Conservation (phyloP, 2,888 invertebrate species). For the Acanthoscelides obtectus region DNA sequence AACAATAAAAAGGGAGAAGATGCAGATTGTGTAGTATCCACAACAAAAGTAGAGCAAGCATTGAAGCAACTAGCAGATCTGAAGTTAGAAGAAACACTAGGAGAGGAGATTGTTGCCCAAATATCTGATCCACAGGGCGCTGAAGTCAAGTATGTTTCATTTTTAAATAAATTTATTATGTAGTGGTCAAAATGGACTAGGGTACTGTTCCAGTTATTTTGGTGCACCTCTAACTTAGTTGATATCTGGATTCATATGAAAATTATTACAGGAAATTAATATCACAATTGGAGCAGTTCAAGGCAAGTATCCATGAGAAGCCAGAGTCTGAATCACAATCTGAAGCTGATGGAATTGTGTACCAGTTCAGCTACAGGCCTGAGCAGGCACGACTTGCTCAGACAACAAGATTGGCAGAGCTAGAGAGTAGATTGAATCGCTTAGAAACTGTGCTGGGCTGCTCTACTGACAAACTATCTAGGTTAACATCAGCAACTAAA, state of each 20-base stretch:
- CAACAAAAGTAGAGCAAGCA: constrained; percentile 58
- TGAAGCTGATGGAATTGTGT: constrained; percentile 49
- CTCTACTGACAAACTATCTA: constrained; percentile 73
- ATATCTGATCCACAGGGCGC: constrained; percentile 60
- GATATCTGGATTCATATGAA: constrained; percentile 15
- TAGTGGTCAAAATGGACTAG: no score
- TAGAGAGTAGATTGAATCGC: constrained; percentile 80
- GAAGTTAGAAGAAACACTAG: constrained; percentile 66
- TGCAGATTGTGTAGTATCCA: constrained; percentile 34
- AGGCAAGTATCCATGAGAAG: constrained; percentile 48
- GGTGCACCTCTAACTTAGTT: no score
- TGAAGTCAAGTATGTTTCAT: constrained; percentile 52
- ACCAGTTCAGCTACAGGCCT: constrained; percentile 63
- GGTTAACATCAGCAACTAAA: constrained; percentile 43
- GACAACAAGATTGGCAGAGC: constrained; percentile 72
- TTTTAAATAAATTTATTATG: no score
- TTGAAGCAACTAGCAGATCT: constrained; percentile 64
- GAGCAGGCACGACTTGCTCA: constrained; percentile 66
- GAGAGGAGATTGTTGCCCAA: constrained; percentile 57
- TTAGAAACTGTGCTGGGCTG: constrained; percentile 80
- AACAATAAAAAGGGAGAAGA: constrained; percentile 43
- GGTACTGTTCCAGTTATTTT: no score
- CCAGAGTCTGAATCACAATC: constrained; percentile 47
- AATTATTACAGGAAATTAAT: constrained; percentile 55
- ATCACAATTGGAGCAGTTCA: constrained; percentile 64